These are phyloP conservation scores for Crypturellus tataupa DNA, from an alignment of 2,797 vertebrate genomes.

Conservation along the genomic window DNA sequence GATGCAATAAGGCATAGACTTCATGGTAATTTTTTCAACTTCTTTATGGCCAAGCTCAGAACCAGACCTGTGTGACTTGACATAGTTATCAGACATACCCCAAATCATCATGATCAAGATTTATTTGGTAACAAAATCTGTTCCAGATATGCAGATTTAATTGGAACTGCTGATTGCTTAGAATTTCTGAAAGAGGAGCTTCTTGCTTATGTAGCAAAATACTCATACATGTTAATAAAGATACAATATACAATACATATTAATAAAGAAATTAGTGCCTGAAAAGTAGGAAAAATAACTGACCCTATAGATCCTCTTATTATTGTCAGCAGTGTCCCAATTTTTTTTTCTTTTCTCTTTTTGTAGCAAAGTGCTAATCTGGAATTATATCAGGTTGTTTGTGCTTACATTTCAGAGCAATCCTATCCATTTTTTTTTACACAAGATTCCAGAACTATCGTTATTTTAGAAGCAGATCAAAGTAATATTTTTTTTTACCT, in stretches of 20 bases:
- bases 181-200: not conserved
- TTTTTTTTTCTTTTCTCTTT: not conserved
- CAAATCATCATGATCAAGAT: not conserved
- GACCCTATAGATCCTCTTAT: not conserved
- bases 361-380: not conserved
- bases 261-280: not conserved
- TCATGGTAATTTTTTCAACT: not conserved
- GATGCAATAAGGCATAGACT: not conserved
- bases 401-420: not conserved
- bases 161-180: not conserved
- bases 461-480: not conserved
- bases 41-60: not conserved
- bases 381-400: not conserved
- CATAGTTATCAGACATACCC: not conserved
- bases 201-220: not conserved
- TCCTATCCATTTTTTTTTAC: not conserved
- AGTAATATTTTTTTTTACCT: not conserved
- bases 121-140: not conserved
- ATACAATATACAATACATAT: not conserved
- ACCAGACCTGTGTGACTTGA: rapidly evolving
- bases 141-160: not conserved
- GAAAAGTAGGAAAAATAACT: not conserved
- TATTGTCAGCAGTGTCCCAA: not conserved
- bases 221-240: not conserved
- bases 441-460: not conserved